phyloP scores from a whole-genome alignment of 2,888 invertebrate genomes.

The Apocheima hispidaria region DNA sequence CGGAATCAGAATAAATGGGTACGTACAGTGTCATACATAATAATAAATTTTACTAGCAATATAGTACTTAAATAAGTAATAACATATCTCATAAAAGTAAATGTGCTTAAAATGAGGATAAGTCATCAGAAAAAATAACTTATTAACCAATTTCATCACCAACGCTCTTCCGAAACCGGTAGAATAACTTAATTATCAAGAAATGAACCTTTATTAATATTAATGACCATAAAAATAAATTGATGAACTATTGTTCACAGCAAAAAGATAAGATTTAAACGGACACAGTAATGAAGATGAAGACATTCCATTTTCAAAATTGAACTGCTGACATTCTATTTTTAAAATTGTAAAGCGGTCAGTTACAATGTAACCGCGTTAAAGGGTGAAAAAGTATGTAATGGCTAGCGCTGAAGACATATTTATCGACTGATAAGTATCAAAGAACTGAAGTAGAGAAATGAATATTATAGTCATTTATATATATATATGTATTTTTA shows the following conservation, averaged over 20 bases:
- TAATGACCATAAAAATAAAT: conserved; percentile 22
- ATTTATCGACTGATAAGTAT: conserved; percentile 16
- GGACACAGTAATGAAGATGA: conserved; percentile 15
- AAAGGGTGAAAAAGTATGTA: conserved; percentile 21
- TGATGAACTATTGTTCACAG: conserved; percentile 22
- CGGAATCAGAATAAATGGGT: neutral
- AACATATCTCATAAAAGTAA: neutral
- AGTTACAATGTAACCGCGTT: conserved; percentile 14
- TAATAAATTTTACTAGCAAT: neutral
- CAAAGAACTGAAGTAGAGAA: neutral
- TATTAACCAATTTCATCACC: conserved; percentile 7
- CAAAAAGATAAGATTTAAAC: conserved; percentile 22
- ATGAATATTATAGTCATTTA: neutral
- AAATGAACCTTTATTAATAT: conserved; percentile 18
- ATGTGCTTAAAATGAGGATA: conserved; percentile 2
- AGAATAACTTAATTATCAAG: conserved; percentile 23
- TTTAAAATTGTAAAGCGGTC: conserved; percentile 19
- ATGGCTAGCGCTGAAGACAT: neutral
- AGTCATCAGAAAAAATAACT: conserved; percentile 8
- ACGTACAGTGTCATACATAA: neutral
- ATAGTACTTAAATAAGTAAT: too few relatives aligned
- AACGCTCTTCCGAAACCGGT: conserved; percentile 3
- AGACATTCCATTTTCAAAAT: conserved; percentile 25
- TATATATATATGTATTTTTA: too few relatives aligned
- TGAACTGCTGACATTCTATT: conserved; percentile 27